Evolutionary conservation across 2,888 invertebrate genomes (phyloP).

Genomic region (Proisotoma minuta): DNA sequence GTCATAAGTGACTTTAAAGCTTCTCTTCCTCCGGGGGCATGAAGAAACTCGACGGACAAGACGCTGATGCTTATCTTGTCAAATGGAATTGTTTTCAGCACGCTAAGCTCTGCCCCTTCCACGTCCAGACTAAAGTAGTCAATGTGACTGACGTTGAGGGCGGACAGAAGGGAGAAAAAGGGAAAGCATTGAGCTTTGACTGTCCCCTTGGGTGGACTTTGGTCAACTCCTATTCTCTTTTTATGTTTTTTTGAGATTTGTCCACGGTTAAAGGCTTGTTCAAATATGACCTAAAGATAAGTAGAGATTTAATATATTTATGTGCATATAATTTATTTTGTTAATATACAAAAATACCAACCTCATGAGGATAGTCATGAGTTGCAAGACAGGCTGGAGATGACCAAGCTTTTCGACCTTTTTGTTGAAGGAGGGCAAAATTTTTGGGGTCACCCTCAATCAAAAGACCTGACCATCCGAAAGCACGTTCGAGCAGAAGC

Average conservation of each 20-base stretch:
- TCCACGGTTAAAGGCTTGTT: slow-evolving; percentile 53
- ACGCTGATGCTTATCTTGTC: slow-evolving; percentile 53
- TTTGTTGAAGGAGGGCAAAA: slow-evolving; percentile 52
- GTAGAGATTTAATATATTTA: not conserved
- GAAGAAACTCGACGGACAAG: slow-evolving; percentile 53
- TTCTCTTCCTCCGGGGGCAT: slow-evolving; percentile 50
- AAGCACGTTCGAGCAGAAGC: slow-evolving; percentile 53
- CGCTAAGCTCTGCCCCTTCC: slow-evolving; percentile 53
- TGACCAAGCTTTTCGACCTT: slow-evolving; percentile 54
- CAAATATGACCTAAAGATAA: slow-evolving; percentile 50
- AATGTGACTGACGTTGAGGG: slow-evolving; percentile 50
- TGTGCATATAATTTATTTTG: too few species aligned
- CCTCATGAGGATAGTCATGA: slow-evolving; percentile 51
- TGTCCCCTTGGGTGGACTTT: slow-evolving; percentile 25
- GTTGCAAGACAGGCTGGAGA: slow-evolving; percentile 55
- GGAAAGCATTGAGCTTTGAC: slow-evolving; percentile 51
- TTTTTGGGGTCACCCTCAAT: slow-evolving; percentile 56
- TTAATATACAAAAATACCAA: too few species aligned
- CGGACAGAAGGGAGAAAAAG: slow-evolving; percentile 50
- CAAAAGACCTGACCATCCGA: slow-evolving; percentile 55
- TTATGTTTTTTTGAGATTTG: slow-evolving; percentile 49
- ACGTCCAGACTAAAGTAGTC: slow-evolving; percentile 51
- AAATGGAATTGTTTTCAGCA: slow-evolving; percentile 56
- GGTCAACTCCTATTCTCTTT: not conserved
- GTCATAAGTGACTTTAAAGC: slow-evolving; percentile 52